These are phyloP conservation scores for Sminthurides aquaticus DNA, from an alignment of 2,888 invertebrate species.

Conservation along the genomic window DNA sequence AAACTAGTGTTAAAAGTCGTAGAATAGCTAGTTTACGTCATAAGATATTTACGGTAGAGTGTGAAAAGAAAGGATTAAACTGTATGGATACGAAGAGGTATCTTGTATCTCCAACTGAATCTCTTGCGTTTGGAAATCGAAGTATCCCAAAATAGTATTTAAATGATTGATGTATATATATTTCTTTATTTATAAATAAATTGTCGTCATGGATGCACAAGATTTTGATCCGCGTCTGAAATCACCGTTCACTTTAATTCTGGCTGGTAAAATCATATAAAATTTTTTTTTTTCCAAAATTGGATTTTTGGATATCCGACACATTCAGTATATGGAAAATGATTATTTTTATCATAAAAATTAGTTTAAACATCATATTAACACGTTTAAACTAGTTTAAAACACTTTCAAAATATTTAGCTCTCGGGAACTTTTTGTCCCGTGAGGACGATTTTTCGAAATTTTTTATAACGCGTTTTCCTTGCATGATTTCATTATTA, in stretches of 20 bases:
- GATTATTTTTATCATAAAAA: too few relatives aligned
- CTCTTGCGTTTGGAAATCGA: conserved; percentile 14
- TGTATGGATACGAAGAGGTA: conserved; percentile 13
- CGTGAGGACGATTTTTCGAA: too few relatives aligned
- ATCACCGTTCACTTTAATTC: not conserved
- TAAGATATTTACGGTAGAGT: conserved; percentile 5
- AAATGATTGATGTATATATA: not conserved
- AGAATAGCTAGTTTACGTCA: conserved; percentile 3
- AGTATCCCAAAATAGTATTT: not conserved
- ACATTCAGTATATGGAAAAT: too few relatives aligned
- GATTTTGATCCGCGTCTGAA: not conserved
- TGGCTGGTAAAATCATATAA: not conserved
- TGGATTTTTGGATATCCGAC: too few relatives aligned
- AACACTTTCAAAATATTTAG: too few relatives aligned
- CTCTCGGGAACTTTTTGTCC: too few relatives aligned
- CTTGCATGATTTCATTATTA: not conserved
- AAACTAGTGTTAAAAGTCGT: not conserved
- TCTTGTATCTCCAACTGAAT: not conserved
- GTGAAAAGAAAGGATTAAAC: not conserved
- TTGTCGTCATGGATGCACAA: not conserved
- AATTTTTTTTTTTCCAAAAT: not conserved
- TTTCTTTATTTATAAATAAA: too few relatives aligned
- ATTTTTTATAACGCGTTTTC: too few relatives aligned
- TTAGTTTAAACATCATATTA: too few relatives aligned
- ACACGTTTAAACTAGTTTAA: too few relatives aligned